A percentile compares a stretch with the other conserved stretches of the same genome.
phyloP scores from a whole-genome alignment of 2,888 invertebrate genomes.

The Calliopum simillimum region DNA sequence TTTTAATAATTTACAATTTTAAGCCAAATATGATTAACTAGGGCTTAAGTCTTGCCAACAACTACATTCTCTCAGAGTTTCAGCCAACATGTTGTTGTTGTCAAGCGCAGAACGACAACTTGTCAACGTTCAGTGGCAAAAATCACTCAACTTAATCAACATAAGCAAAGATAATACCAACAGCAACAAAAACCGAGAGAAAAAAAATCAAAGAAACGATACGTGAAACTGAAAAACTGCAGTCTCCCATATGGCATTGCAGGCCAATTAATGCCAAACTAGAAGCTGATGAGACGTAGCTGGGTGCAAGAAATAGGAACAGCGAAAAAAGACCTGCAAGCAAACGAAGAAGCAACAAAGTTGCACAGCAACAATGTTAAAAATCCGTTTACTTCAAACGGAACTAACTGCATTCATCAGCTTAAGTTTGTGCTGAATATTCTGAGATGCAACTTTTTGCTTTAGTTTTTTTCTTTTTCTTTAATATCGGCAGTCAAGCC shows the following conservation, averaged over 20 bases:
- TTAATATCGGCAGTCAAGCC: too few species aligned
- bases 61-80: too few species aligned
- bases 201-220: background rate
- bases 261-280: constrained; percentile 27
- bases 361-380: constrained; percentile 40
- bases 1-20: too few species aligned
- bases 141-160: constrained; percentile 19
- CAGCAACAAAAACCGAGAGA: background rate
- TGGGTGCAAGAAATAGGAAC: background rate
- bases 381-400: constrained; percentile 65
- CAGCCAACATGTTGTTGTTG: background rate
- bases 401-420: constrained; percentile 56
- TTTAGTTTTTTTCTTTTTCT: too few species aligned
- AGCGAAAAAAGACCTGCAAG: too few species aligned
- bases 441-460: background rate
- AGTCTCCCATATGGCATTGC: constrained; percentile 21
- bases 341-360: background rate
- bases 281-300: background rate
- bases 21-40: too few species aligned
- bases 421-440: constrained; percentile 29
- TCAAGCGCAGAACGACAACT: constrained; percentile 1
- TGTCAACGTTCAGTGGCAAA: constrained; percentile 18
- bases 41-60: too few species aligned
- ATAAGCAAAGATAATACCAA: background rate
- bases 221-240: constrained; percentile 18